Conservation (phyloP, 2,113 vertebrate species). For the Carettochelys insculpta region DNA sequence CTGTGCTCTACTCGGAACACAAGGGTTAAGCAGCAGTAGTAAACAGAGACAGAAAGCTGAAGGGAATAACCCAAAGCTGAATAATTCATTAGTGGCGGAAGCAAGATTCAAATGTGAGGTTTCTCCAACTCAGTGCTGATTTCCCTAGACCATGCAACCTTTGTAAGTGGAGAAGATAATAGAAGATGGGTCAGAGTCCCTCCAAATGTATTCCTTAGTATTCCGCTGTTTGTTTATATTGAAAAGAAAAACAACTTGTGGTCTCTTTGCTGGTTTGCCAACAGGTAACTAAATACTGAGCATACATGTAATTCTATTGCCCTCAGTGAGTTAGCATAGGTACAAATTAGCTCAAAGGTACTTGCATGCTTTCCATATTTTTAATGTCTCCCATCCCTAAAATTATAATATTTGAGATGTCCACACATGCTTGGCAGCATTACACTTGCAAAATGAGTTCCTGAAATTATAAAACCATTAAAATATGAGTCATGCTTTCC, state of each 20-base stretch:
- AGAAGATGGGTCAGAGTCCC: neutral
- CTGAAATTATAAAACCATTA: neutral
- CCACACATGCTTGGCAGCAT: neutral
- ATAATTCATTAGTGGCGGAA: neutral
- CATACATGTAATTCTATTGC: neutral
- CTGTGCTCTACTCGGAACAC: too few species aligned
- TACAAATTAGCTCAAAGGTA: neutral
- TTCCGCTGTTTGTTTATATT: neutral
- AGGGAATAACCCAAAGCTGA: slow-evolving; percentile 42
- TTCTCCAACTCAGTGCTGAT: neutral
- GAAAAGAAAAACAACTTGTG: neutral
- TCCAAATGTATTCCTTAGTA: neutral
- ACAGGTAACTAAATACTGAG: neutral
- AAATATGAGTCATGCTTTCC: neutral
- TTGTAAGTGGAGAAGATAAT: neutral
- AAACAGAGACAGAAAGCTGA: neutral
- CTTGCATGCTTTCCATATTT: neutral
- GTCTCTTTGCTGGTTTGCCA: neutral
- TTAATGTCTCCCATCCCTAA: neutral
- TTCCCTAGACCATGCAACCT: neutral
- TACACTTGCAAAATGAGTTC: neutral
- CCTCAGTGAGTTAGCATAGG: neutral
- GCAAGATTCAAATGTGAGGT: neutral
- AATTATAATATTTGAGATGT: neutral
- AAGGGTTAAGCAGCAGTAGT: too few species aligned